Percentiles rank a stretch among this genome's conserved stretches.
phyloP scores from a whole-genome alignment of 2,888 invertebrate genomes.

The Apomyelois bistriatella region DNA sequence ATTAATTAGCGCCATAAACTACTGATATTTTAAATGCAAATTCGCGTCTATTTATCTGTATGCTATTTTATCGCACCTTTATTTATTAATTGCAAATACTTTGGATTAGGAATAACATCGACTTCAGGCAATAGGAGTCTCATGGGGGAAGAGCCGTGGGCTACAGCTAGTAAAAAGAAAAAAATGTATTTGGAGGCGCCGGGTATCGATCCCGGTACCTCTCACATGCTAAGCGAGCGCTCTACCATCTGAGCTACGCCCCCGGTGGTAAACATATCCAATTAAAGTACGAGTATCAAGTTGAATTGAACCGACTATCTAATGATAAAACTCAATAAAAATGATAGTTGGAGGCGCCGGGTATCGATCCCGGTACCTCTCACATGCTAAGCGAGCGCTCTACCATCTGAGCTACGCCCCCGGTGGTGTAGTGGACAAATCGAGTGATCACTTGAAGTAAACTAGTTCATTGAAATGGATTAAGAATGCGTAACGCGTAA shows the following conservation, averaged over 20 bases:
- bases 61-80: no score
- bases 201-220: constrained; percentile 80
- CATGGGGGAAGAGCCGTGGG: no score
- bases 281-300: not conserved
- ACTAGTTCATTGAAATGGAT: not conserved
- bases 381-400: constrained; percentile 81
- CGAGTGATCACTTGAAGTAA: constrained; percentile 3
- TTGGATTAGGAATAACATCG: no score
- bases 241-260: constrained; percentile 68
- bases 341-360: constrained; percentile 68
- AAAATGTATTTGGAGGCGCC: constrained; percentile 51
- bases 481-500: constrained; percentile 9
- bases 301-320: not conserved
- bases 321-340: not conserved
- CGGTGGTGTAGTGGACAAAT: constrained; percentile 4
- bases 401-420: constrained; percentile 62
- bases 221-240: constrained; percentile 81
- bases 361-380: constrained; percentile 80
- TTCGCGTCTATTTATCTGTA: no score
- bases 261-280: not conserved
- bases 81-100: no score
- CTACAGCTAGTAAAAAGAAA: not conserved
- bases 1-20: no score
- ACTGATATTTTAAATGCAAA: no score
- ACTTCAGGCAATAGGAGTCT: no score